A percentile compares a stretch with the other conserved stretches of the same genome.
These are phyloP conservation scores for Zaprionus davidi DNA, from an alignment of 1,140 invertebrate genomes.

Conservation along the genomic window DNA sequence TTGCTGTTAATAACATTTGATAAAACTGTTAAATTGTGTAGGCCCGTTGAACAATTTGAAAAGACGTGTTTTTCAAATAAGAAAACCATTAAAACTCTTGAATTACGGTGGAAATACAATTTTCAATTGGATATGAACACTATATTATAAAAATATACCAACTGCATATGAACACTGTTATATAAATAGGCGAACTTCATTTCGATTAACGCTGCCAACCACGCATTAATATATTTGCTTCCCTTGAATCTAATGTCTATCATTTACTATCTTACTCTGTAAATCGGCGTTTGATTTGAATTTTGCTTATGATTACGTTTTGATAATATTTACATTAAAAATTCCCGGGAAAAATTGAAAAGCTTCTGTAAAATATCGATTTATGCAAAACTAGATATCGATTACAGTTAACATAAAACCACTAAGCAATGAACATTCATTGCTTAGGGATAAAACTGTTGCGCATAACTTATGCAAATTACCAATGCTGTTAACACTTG, in stretches of 20 bases:
- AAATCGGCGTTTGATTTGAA: not conserved
- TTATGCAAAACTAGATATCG: not conserved
- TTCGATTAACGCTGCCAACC: too few species aligned
- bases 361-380: not conserved
- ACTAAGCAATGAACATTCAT: too few species aligned
- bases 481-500: not conserved
- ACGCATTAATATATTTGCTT: too few species aligned
- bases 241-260: too few species aligned
- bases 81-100: not conserved
- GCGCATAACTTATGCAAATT: not conserved
- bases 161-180: too few species aligned
- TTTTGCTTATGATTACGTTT: not conserved
- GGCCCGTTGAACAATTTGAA: not conserved
- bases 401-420: not conserved
- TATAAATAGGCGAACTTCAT: too few species aligned
- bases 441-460: not conserved
- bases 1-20: not conserved
- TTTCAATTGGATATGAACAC: not conserved
- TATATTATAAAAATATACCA: too few species aligned
- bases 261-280: too few species aligned
- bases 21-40: not conserved
- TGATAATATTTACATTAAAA: not conserved
- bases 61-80: not conserved
- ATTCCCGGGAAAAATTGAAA: not conserved
- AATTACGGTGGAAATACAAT: not conserved